phyloP scores from a whole-genome alignment of 2,888 invertebrate species.

The Scaptomyza caliginosa region DNA sequence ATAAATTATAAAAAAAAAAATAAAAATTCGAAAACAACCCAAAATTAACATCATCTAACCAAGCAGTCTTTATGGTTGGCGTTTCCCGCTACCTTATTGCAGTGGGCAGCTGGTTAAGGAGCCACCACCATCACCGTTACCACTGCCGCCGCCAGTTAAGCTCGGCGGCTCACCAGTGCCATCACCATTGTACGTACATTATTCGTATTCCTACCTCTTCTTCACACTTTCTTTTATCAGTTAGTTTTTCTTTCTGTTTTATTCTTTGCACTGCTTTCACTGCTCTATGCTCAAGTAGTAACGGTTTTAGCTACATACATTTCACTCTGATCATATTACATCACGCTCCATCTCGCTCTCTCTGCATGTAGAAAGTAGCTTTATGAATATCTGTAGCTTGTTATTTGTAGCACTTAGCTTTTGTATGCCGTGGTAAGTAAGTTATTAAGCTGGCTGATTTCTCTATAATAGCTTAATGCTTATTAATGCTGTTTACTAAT shows the following conservation, averaged over 20 bases:
- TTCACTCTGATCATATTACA: conserved; percentile 25
- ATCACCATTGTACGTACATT: conserved; percentile 87
- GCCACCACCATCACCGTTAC: conserved; percentile 91
- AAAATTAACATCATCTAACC: conserved; percentile 79
- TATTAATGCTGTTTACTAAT: not conserved
- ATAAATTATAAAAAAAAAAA: conserved; percentile 24
- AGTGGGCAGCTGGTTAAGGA: conserved; percentile 90
- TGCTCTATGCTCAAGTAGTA: not conserved
- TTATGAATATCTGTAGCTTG: conserved; percentile 2
- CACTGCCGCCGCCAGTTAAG: conserved; percentile 91
- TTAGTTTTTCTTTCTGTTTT: conserved; percentile 5
- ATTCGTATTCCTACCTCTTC: conserved; percentile 3
- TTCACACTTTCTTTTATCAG: not conserved
- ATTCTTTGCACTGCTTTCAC: conserved; percentile 1
- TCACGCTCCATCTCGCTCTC: not conserved
- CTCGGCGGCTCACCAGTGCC: conserved; percentile 88
- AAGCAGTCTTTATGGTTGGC: conserved; percentile 96
- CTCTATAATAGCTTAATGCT: not conserved
- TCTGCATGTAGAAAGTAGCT: conserved; percentile 18
- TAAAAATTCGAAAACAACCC: conserved; percentile 31
- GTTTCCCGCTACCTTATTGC: conserved; percentile 98
- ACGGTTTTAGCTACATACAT: not conserved
- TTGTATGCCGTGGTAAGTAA: conserved; percentile 20
- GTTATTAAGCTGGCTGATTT: not conserved
- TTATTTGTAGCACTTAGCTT: conserved; percentile 22